These are phyloP conservation scores for Apodemus agrarius DNA, from an alignment of 2,797 vertebrate genomes.

Conservation along the genomic window DNA sequence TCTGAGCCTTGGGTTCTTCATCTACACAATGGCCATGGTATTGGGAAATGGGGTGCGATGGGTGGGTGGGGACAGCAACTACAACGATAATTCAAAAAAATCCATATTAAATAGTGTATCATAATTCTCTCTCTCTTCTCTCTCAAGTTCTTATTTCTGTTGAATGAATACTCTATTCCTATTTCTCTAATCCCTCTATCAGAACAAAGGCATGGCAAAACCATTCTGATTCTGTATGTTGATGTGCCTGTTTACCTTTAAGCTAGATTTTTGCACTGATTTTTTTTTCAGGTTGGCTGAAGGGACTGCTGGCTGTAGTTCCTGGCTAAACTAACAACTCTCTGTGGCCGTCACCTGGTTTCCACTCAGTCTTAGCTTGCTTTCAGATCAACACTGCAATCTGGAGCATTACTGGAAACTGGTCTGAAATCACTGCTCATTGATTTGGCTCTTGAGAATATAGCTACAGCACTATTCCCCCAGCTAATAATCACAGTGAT, in stretches of 20 bases:
- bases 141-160: background rate
- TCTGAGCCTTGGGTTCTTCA: background rate
- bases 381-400: background rate
- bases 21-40: background rate
- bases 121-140: background rate
- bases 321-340: slow-evolving; percentile 6
- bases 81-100: background rate
- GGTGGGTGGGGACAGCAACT: background rate
- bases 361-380: background rate
- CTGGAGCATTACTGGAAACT: background rate
- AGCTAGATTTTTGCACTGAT: background rate
- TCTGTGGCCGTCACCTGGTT: background rate
- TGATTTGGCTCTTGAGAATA: background rate
- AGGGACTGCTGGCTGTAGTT: background rate
- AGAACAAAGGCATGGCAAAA: background rate
- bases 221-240: background rate
- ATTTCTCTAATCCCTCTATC: background rate
- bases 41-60: background rate
- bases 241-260: background rate
- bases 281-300: background rate
- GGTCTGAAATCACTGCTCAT: background rate
- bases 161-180: background rate
- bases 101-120: background rate
- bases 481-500: background rate
- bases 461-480: background rate